These are phyloP conservation scores for Clupea harengus DNA, from an alignment of 2,113 vertebrate species.

Conservation along the genomic window DNA sequence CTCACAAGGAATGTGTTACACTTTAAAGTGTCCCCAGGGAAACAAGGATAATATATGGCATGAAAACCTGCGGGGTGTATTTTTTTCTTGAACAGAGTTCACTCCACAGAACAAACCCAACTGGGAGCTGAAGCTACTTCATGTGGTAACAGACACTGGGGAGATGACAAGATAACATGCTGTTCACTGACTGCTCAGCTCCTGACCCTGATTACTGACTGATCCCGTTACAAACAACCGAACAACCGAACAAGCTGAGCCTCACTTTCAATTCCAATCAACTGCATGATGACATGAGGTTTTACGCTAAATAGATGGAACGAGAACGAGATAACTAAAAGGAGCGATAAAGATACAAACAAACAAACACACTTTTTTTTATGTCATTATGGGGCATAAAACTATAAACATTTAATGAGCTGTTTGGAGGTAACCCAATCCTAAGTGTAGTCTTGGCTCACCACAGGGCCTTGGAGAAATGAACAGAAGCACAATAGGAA, in stretches of 20 bases:
- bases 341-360: not conserved
- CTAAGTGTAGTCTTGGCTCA: too few species aligned
- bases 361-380: not conserved
- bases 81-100: constrained; percentile 37
- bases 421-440: too few species aligned
- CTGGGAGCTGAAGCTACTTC: constrained; percentile 18
- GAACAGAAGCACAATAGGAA: not conserved
- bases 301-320: not conserved
- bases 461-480: not conserved
- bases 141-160: not conserved
- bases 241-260: not conserved
- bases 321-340: not conserved
- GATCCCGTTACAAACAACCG: not conserved
- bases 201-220: not conserved
- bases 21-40: constrained; percentile 57
- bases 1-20: constrained; percentile 60
- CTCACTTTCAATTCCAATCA: not conserved
- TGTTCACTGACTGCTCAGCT: too few species aligned
- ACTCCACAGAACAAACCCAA: constrained; percentile 39
- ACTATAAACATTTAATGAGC: too few species aligned
- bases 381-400: too few species aligned
- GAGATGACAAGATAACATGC: constrained; percentile 41
- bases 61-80: constrained; percentile 57
- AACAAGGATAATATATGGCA: constrained; percentile 52
- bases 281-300: not conserved